Percentiles rank a stretch among this genome's conserved stretches.
These are phyloP conservation scores for Thamnophis elegans DNA, from an alignment of 2,797 vertebrate genomes.

Conservation along the genomic window DNA sequence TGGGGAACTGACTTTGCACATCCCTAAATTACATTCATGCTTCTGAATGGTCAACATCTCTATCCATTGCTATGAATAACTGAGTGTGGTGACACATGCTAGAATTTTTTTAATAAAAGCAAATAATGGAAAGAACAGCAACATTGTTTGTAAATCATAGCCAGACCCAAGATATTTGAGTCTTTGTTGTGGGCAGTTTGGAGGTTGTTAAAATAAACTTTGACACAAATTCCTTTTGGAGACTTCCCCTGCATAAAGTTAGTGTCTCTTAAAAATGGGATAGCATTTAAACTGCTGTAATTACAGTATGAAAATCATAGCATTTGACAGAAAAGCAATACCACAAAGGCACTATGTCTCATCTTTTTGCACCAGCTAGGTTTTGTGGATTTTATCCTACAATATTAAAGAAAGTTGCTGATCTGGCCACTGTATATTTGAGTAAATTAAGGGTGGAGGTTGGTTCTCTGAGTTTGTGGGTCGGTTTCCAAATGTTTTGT, in stretches of 20 bases:
- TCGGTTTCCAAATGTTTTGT: neutral
- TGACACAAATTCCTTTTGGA: neutral
- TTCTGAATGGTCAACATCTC: constrained; percentile 52
- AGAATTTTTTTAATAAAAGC: constrained; percentile 49
- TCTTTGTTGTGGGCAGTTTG: neutral
- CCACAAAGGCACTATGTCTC: neutral
- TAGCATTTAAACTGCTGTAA: neutral
- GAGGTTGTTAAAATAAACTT: neutral
- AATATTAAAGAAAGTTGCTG: neutral
- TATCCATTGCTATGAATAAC: constrained; percentile 57
- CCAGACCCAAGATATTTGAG: neutral
- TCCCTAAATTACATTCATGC: constrained; percentile 41
- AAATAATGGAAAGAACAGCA: constrained; percentile 29
- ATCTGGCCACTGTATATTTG: neutral
- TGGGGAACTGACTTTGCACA: constrained; percentile 22
- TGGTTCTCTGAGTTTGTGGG: neutral
- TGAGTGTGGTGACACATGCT: constrained; percentile 38
- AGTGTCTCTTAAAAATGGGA: neutral
- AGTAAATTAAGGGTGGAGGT: neutral
- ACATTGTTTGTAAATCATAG: constrained; percentile 25
- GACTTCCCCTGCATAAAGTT: neutral
- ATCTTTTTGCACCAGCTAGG: neutral
- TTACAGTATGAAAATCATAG: neutral
- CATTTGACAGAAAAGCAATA: neutral
- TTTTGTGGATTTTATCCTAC: too few relatives aligned